Evolutionary conservation across 2,888 invertebrate genomes (phyloP).

Genomic region (Leistus spinibarbis): DNA sequence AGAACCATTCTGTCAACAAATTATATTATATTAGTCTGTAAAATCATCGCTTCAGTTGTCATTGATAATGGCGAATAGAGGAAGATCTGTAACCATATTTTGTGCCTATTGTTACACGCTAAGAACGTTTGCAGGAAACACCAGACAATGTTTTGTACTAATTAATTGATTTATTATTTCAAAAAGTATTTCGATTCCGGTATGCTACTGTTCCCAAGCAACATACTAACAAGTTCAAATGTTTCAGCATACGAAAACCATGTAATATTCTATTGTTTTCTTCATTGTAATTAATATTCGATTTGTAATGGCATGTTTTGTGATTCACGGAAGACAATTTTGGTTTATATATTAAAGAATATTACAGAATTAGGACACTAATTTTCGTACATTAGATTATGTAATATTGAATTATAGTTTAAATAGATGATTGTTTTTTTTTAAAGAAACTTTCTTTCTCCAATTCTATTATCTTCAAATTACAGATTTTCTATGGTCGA

Average conservation of each 20-base stretch:
- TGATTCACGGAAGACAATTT: neutral
- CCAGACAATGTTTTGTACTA: neutral
- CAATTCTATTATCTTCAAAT: neutral
- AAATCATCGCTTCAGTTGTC: constrained; percentile 24
- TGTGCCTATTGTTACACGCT: neutral
- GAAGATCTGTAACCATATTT: constrained; percentile 8
- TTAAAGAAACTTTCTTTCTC: too few relatives aligned
- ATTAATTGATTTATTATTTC: neutral
- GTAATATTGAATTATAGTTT: neutral
- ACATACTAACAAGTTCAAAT: neutral
- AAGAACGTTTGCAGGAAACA: neutral
- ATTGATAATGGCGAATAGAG: constrained; percentile 20
- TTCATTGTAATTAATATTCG: neutral
- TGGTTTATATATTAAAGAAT: neutral
- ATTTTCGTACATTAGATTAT: neutral
- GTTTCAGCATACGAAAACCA: neutral
- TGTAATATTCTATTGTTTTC: neutral
- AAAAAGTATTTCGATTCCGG: neutral
- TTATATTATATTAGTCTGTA: neutral
- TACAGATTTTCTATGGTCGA: neutral
- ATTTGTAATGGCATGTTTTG: neutral
- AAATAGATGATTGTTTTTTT: neutral
- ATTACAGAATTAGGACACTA: neutral
- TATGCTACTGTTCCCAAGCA: neutral
- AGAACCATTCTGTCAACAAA: neutral